Conservation (phyloP, 1,140 invertebrate genomes). For the Drosophila grimshawi region DNA sequence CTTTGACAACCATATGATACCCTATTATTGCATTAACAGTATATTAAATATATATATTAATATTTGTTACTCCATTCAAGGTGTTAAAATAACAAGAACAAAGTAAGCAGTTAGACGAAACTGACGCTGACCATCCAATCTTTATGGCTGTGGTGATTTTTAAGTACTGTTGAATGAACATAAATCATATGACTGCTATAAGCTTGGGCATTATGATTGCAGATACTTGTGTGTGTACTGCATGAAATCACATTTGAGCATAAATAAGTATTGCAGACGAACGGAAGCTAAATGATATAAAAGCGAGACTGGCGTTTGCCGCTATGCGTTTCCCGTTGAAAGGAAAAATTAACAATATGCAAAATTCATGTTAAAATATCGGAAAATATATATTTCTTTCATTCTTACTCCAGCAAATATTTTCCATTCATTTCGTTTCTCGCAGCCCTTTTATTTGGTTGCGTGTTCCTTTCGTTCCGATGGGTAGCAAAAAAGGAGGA, state of each 20-base stretch:
- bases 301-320: conserved; percentile 28
- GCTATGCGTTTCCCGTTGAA: conserved; percentile 64
- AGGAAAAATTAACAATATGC: conserved; percentile 82
- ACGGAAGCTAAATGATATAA: conserved; percentile 72
- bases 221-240: background rate
- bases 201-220: conserved; percentile 10
- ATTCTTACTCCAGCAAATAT: conserved; percentile 74
- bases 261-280: conserved; percentile 29
- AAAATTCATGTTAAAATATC: conserved; percentile 83
- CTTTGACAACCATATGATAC: too few relatives aligned
- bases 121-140: background rate
- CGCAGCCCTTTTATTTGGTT: conserved; percentile 42
- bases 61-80: too few relatives aligned
- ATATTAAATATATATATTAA: too few relatives aligned
- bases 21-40: too few relatives aligned
- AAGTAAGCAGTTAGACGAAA: background rate
- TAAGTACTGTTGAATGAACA: background rate
- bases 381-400: conserved; percentile 81
- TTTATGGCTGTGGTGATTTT: background rate
- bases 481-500: conserved; percentile 51
- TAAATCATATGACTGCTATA: background rate
- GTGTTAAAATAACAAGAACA: too few relatives aligned
- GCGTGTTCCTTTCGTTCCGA: conserved; percentile 63
- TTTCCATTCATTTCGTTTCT: conserved; percentile 42
- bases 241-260: conserved; percentile 17